phyloP scores from a whole-genome alignment of 1,140 invertebrate species.

The Megathymus violae region DNA sequence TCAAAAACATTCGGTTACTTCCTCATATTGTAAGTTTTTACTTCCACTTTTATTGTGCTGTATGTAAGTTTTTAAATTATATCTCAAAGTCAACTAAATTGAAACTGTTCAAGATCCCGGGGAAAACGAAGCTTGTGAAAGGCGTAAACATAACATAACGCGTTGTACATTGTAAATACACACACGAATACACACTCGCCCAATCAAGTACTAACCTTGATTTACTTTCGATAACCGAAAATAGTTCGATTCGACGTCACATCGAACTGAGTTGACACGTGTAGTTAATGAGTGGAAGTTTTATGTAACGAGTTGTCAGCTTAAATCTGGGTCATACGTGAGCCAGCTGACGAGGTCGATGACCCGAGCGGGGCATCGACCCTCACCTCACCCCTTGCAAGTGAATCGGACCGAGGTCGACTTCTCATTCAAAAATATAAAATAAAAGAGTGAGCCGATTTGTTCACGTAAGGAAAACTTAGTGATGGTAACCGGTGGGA shows the following conservation, averaged over 20 bases:
- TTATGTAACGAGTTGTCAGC: constrained; percentile 29
- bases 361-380: constrained; percentile 22
- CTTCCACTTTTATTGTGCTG: too few relatives aligned
- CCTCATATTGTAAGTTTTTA: too few relatives aligned
- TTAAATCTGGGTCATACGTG: constrained; percentile 26
- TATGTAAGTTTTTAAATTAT: too few relatives aligned
- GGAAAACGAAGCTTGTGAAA: too few relatives aligned
- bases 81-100: too few relatives aligned
- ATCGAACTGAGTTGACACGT: constrained; percentile 19
- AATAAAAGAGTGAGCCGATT: neutral
- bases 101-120: too few relatives aligned
- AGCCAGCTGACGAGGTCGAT: constrained; percentile 31
- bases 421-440: neutral
- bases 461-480: too few relatives aligned
- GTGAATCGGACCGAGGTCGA: constrained; percentile 27
- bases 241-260: constrained; percentile 12
- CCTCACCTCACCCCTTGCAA: constrained; percentile 29
- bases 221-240: constrained; percentile 27
- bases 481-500: too few relatives aligned
- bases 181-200: too few relatives aligned
- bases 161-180: too few relatives aligned
- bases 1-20: too few relatives aligned
- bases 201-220: constrained; percentile 11
- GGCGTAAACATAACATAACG: too few relatives aligned
- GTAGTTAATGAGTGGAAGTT: constrained; percentile 29